phyloP scores from a whole-genome alignment of 2,113 vertebrate genomes.

The Oophaga pumilio region DNA sequence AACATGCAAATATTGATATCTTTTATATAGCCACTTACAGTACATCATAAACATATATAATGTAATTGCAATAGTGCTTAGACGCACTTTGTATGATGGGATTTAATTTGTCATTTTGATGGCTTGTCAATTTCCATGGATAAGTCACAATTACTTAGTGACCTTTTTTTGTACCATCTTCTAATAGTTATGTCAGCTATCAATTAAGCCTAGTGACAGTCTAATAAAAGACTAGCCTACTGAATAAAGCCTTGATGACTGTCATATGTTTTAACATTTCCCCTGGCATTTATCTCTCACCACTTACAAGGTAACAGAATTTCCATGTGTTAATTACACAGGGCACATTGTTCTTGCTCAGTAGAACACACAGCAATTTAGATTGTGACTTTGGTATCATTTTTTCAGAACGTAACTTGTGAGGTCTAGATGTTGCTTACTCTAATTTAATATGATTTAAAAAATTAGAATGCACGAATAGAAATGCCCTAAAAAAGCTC shows the following conservation, averaged over 20 bases:
- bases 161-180: not conserved
- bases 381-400: too few relatives aligned
- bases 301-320: constrained; percentile 40
- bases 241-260: constrained; percentile 34
- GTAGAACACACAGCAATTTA: not conserved
- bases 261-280: constrained; percentile 59
- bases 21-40: too few relatives aligned
- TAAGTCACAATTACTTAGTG: constrained; percentile 25
- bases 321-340: constrained; percentile 40
- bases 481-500: too few relatives aligned
- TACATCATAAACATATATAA: not conserved
- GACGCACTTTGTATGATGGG: not conserved
- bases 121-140: constrained; percentile 32
- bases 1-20: too few relatives aligned
- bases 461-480: too few relatives aligned
- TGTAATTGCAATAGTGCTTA: not conserved
- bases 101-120: constrained; percentile 21
- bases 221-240: constrained; percentile 48
- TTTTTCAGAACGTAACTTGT: too few relatives aligned
- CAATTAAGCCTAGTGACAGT: constrained; percentile 1
- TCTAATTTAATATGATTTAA: too few relatives aligned
- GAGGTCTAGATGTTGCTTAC: too few relatives aligned
- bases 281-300: constrained; percentile 25
- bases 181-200: constrained; percentile 5
- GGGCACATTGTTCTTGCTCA: constrained; percentile 53